Percentiles rank a stretch among this genome's conserved stretches.
Evolutionary conservation across 2,888 invertebrate species (phyloP).

Genomic region (Agapostemon virescens): DNA sequence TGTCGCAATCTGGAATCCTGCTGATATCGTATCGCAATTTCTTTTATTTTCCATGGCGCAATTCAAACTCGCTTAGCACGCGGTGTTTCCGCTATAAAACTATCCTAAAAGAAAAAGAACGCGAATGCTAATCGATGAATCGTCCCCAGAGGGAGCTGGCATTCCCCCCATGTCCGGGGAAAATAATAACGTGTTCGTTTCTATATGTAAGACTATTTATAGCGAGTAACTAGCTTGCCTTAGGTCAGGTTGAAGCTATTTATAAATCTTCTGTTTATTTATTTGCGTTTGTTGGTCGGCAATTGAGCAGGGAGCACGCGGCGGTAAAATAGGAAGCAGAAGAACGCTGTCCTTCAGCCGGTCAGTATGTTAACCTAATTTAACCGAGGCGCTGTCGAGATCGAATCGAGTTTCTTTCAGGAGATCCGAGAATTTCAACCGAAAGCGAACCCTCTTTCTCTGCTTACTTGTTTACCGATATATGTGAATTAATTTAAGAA

Average conservation of each 20-base stretch:
- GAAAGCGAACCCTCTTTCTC: too few species aligned
- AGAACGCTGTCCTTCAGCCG: not conserved
- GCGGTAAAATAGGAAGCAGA: not conserved
- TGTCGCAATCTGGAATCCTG: constrained; percentile 38
- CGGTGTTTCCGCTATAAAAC: constrained; percentile 32
- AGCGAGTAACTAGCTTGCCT: not conserved
- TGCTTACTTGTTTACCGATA: too few species aligned
- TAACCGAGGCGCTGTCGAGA: too few species aligned
- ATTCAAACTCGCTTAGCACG: not conserved
- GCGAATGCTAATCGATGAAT: not conserved
- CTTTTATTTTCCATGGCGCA: not conserved
- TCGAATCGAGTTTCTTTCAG: too few species aligned
- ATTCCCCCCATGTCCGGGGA: not conserved
- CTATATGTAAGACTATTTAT: not conserved
- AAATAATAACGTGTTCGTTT: not conserved
- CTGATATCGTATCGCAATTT: constrained; percentile 27
- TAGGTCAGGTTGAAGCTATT: not conserved
- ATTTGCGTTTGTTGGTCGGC: not conserved
- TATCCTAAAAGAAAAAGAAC: not conserved
- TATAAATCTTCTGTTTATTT: not conserved
- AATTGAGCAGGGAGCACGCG: not conserved
- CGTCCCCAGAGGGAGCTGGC: not conserved
- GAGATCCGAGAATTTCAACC: too few species aligned
- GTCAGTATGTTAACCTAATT: not conserved
- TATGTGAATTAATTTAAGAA: too few species aligned